phyloP scores from a whole-genome alignment of 2,113 vertebrate genomes.

The Psettodes erumei region DNA sequence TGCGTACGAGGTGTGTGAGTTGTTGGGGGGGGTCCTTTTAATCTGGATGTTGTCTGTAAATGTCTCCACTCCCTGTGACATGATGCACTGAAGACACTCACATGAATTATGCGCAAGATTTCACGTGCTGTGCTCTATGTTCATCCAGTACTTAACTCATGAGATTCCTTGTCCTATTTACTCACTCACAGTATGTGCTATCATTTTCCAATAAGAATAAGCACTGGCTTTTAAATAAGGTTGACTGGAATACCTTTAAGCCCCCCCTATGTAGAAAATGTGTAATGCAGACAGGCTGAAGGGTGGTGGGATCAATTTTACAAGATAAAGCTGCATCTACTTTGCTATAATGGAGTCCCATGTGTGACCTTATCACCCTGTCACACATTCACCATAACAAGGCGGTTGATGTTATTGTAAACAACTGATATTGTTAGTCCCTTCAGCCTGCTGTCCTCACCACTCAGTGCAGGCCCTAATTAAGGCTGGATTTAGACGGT shows the following conservation, averaged over 20 bases:
- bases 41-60: conserved; percentile 28
- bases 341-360: conserved; percentile 72
- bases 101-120: conserved; percentile 30
- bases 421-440: conserved; percentile 76
- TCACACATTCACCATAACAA: conserved; percentile 71
- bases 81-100: conserved; percentile 12
- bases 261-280: conserved; percentile 14
- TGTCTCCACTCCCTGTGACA: conserved; percentile 33
- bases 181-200: background rate
- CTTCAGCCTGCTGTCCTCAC: conserved; percentile 68
- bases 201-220: conserved; percentile 14
- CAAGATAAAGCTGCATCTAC: conserved; percentile 63
- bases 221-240: conserved; percentile 14
- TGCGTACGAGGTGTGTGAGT: background rate
- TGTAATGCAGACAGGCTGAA: conserved; percentile 16
- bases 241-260: conserved; percentile 14
- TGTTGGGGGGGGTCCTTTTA: conserved; percentile 17
- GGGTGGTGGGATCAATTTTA: conserved; percentile 57
- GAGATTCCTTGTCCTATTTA: conserved; percentile 12
- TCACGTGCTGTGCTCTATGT: background rate
- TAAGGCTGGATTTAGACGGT: conserved; percentile 76
- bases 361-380: conserved; percentile 76
- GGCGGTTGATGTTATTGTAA: conserved; percentile 73
- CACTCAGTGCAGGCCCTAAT: conserved; percentile 65
- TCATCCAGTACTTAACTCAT: background rate